Conservation (phyloP, 2,797 vertebrate genomes). For the Bradypodion ventrale region DNA sequence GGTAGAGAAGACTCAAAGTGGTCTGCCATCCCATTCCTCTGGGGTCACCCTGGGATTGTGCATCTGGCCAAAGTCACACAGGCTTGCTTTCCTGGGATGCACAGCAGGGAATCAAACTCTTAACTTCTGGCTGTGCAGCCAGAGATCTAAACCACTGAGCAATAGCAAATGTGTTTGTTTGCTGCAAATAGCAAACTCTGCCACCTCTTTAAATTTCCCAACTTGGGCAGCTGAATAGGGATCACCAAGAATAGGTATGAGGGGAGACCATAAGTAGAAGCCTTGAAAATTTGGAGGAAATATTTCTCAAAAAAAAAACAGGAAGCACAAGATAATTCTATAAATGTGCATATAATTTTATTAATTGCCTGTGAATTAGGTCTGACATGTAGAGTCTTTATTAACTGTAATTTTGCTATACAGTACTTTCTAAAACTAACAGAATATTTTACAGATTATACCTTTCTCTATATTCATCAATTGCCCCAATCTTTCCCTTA, state of each 20-base stretch:
- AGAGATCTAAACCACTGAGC: no score
- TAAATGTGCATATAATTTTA: neutral
- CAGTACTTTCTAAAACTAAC: neutral
- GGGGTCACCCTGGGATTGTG: no score
- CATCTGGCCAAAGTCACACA: no score
- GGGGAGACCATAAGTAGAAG: neutral
- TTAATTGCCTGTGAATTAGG: neutral
- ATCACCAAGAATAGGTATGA: neutral
- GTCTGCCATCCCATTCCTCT: no score
- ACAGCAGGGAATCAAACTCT: no score
- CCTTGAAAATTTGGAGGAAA: neutral
- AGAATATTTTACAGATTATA: neutral
- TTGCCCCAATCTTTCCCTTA: neutral
- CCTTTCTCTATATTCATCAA: neutral
- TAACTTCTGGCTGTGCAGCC: no score
- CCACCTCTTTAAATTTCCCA: neutral
- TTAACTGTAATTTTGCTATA: no score
- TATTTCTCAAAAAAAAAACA: conserved; percentile 4
- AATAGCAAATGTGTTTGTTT: conserved; percentile 1
- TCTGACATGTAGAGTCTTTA: neutral
- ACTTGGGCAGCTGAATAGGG: no score
- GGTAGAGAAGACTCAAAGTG: no score
- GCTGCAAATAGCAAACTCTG: neutral
- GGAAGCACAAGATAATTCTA: neutral
- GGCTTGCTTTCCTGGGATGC: no score